Evolutionary conservation across 1,140 invertebrate genomes (phyloP).

Genomic region (Brachystomella parvula): DNA sequence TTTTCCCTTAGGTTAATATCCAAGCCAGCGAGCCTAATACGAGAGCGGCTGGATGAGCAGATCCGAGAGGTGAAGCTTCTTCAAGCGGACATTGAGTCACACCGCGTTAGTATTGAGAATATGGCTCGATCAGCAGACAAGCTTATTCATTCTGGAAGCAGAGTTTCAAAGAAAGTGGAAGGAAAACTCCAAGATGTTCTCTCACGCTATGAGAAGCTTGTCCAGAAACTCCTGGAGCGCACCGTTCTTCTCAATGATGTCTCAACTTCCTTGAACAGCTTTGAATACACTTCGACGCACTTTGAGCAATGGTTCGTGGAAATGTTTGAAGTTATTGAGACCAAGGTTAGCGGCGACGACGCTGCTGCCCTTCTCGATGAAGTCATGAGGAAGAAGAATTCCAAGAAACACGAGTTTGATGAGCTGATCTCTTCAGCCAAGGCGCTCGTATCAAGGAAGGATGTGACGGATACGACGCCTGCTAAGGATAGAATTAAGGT

Average conservation of each 20-base stretch:
- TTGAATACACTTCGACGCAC: constrained; percentile 57
- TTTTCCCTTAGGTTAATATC: constrained; percentile 52
- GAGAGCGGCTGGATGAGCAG: constrained; percentile 83
- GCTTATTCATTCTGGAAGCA: constrained; percentile 65
- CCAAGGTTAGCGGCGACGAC: constrained; percentile 61
- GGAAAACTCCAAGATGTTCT: constrained; percentile 77
- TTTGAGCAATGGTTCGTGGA: constrained; percentile 63
- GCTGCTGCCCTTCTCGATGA: constrained; percentile 56
- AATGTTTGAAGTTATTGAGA: constrained; percentile 66
- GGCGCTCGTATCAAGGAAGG: constrained; percentile 73
- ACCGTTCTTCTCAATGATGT: constrained; percentile 75
- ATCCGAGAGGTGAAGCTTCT: constrained; percentile 69
- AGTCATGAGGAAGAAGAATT: constrained; percentile 48
- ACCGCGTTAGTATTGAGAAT: constrained; percentile 72
- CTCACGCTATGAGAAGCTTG: constrained; percentile 60
- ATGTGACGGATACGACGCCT: constrained; percentile 74
- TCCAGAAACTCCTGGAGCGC: constrained; percentile 68
- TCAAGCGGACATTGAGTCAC: constrained; percentile 73
- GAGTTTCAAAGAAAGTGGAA: constrained; percentile 82
- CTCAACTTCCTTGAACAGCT: constrained; percentile 58
- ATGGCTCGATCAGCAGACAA: constrained; percentile 69
- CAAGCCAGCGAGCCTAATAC: constrained; percentile 75
- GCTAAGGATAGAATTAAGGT: constrained; percentile 79
- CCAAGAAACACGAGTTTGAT: constrained; percentile 58
- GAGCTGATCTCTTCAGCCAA: constrained; percentile 71